phyloP scores from a whole-genome alignment of 2,797 vertebrate species.

The Macropus fuliginosus region DNA sequence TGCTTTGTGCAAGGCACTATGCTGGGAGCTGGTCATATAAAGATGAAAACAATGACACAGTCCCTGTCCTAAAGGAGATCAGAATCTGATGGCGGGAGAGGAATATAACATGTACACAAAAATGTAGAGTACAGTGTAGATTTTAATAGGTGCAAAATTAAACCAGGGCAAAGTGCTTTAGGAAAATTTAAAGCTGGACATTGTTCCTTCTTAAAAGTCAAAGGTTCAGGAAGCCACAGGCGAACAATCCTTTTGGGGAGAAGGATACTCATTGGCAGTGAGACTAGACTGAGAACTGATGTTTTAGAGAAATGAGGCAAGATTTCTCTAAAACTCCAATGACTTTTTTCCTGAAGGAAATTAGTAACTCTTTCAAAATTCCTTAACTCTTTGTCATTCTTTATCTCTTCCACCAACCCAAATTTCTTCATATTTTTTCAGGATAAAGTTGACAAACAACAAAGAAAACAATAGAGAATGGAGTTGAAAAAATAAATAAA shows the following conservation, averaged over 20 bases:
- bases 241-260: background rate
- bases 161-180: background rate
- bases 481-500: background rate
- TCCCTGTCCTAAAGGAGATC: background rate
- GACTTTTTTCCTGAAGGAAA: background rate
- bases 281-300: background rate
- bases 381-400: background rate
- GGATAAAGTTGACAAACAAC: background rate
- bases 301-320: background rate
- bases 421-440: background rate
- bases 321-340: background rate
- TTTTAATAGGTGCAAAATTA: background rate
- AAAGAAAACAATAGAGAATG: background rate
- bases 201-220: background rate
- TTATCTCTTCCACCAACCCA: background rate
- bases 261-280: background rate
- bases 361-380: background rate
- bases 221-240: background rate
- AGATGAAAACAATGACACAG: background rate
- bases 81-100: background rate
- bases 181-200: background rate
- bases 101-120: background rate
- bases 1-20: background rate
- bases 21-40: background rate
- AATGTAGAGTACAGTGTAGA: background rate